phyloP scores from a whole-genome alignment of 2,888 invertebrate species.

The Eulithis prunata region DNA sequence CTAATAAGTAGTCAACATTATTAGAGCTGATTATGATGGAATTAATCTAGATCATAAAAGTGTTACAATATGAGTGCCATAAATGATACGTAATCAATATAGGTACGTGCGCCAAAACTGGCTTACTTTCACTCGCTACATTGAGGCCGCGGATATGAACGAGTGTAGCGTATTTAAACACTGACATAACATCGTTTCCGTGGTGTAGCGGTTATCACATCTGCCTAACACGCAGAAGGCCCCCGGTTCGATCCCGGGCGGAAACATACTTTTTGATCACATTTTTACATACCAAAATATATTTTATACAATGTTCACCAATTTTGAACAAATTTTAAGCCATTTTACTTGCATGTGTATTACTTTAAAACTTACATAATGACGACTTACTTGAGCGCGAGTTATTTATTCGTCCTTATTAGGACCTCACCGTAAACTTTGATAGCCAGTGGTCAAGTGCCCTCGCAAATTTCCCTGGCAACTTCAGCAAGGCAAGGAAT shows the following conservation, averaged over 20 bases:
- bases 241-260: slow-evolving; percentile 95
- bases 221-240: slow-evolving; percentile 96
- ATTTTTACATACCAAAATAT: not conserved
- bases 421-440: slow-evolving; percentile 48
- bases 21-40: not conserved
- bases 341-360: too few species aligned
- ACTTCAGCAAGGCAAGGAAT: slow-evolving; percentile 73
- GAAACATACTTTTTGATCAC: slow-evolving; percentile 81
- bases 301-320: not conserved
- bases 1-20: too few species aligned
- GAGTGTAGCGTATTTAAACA: slow-evolving; percentile 7
- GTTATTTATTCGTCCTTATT: too few species aligned
- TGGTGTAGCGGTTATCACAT: slow-evolving; percentile 96
- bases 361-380: too few species aligned
- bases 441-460: slow-evolving; percentile 57
- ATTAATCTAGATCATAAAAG: slow-evolving; percentile 9
- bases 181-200: slow-evolving; percentile 82
- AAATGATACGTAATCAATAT: slow-evolving; percentile 33
- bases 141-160: slow-evolving; percentile 4
- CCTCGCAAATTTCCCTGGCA: slow-evolving; percentile 72
- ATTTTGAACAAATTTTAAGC: too few species aligned
- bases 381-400: too few species aligned
- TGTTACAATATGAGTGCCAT: slow-evolving; percentile 11
- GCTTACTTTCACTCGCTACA: slow-evolving; percentile 36
- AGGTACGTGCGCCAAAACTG: slow-evolving; percentile 16